Evolutionary conservation across 2,888 invertebrate species (phyloP).

Genomic region (Agrochola circellaris): DNA sequence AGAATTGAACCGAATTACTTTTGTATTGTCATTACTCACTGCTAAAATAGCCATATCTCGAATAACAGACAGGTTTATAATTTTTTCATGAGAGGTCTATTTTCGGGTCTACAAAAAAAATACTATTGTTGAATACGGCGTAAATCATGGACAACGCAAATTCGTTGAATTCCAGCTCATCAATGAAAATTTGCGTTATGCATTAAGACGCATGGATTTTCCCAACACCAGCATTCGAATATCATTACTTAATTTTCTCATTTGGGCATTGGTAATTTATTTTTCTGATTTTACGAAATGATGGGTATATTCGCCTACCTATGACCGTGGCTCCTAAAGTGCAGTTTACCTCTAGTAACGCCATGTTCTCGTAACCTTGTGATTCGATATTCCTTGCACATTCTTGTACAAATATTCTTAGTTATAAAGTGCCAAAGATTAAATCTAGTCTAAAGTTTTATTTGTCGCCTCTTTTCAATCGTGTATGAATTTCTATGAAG

Average conservation of each 20-base stretch:
- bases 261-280: neutral
- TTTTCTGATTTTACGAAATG: neutral
- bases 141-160: constrained; percentile 2
- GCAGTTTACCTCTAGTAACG: neutral
- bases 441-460: constrained; percentile 32
- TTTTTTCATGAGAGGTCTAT: too few species aligned
- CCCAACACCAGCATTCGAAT: neutral
- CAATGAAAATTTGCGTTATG: constrained; percentile 9
- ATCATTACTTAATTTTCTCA: neutral
- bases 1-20: neutral
- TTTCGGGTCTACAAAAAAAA: neutral
- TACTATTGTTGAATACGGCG: neutral
- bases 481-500: constrained; percentile 44
- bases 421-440: constrained; percentile 68
- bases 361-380: neutral
- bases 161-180: constrained; percentile 51
- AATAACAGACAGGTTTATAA: neutral
- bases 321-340: constrained; percentile 13
- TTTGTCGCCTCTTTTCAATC: constrained; percentile 42
- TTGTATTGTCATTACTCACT: neutral
- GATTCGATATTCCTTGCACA: constrained; percentile 19
- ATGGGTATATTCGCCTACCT: neutral
- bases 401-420: constrained; percentile 42
- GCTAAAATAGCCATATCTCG: neutral
- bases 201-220: neutral